Evolutionary conservation across 2,113 vertebrate genomes (phyloP).

Genomic region (Hippocampus mohnikei): DNA sequence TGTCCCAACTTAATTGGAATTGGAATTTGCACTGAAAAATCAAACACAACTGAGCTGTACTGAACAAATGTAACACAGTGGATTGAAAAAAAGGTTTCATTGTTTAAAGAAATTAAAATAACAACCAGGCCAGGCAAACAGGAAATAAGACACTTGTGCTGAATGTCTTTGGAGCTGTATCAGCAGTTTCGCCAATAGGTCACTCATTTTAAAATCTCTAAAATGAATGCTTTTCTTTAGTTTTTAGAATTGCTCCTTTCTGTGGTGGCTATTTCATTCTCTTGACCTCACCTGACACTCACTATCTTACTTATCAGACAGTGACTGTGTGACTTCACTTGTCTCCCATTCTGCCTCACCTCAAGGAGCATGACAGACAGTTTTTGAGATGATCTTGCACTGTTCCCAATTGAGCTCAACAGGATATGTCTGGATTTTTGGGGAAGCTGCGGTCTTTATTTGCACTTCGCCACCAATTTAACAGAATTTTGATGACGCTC

Average conservation of each 20-base stretch:
- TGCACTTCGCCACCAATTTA: not conserved
- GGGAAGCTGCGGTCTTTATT: not conserved
- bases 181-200: too few relatives aligned
- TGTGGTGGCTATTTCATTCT: not conserved
- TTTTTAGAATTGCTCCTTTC: not conserved
- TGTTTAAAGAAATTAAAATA: too few relatives aligned
- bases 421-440: not conserved
- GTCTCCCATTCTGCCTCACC: not conserved
- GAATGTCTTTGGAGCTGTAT: too few relatives aligned
- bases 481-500: not conserved
- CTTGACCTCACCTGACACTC: not conserved
- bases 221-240: too few relatives aligned
- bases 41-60: too few relatives aligned
- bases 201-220: too few relatives aligned
- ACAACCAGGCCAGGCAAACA: too few relatives aligned
- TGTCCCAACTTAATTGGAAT: too few relatives aligned
- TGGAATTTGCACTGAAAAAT: too few relatives aligned
- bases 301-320: not conserved
- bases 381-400: not conserved
- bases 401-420: conserved; percentile 1
- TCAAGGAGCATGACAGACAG: not conserved
- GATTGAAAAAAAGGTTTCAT: too few relatives aligned
- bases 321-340: not conserved
- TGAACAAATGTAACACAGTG: too few relatives aligned
- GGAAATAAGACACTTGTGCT: too few relatives aligned